A percentile compares a stretch with the other conserved stretches of the same genome.
phyloP scores from a whole-genome alignment of 2,888 invertebrate genomes.

The Luperina nickerlii region DNA sequence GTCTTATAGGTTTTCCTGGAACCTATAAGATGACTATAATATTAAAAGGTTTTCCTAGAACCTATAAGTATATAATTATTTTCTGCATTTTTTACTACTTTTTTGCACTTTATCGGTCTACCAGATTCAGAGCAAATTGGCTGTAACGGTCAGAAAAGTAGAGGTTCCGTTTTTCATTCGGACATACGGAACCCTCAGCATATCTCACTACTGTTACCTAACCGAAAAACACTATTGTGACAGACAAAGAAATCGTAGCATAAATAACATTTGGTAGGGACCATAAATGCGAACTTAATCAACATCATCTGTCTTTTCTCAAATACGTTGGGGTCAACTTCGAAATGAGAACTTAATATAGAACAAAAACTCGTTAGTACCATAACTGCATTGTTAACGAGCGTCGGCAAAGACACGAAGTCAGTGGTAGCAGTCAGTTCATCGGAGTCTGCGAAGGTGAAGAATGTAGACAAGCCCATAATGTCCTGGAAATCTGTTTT shows the following conservation, averaged over 20 bases:
- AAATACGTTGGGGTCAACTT: background rate
- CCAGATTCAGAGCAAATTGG: too few species aligned
- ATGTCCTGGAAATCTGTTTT: slow-evolving; percentile 47
- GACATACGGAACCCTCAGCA: background rate
- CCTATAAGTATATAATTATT: too few species aligned
- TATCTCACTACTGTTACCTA: background rate
- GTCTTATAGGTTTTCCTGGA: too few species aligned
- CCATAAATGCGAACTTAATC: background rate
- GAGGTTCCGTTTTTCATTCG: too few species aligned
- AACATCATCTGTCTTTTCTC: background rate
- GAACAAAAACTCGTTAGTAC: slow-evolving; percentile 23
- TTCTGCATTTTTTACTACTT: too few species aligned
- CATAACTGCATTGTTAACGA: slow-evolving; percentile 37
- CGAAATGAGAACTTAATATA: background rate
- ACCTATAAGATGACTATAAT: too few species aligned
- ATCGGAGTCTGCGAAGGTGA: slow-evolving; percentile 41
- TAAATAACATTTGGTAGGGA: background rate
- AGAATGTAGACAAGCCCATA: slow-evolving; percentile 45
- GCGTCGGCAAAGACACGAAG: slow-evolving; percentile 48
- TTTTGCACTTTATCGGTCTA: too few species aligned
- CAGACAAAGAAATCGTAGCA: background rate
- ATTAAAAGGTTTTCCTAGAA: too few species aligned
- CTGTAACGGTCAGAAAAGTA: too few species aligned
- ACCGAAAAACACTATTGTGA: background rate
- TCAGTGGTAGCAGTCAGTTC: slow-evolving; percentile 56